These are phyloP conservation scores for Temnothorax longispinosus DNA, from an alignment of 1,140 invertebrate genomes.

Conservation along the genomic window DNA sequence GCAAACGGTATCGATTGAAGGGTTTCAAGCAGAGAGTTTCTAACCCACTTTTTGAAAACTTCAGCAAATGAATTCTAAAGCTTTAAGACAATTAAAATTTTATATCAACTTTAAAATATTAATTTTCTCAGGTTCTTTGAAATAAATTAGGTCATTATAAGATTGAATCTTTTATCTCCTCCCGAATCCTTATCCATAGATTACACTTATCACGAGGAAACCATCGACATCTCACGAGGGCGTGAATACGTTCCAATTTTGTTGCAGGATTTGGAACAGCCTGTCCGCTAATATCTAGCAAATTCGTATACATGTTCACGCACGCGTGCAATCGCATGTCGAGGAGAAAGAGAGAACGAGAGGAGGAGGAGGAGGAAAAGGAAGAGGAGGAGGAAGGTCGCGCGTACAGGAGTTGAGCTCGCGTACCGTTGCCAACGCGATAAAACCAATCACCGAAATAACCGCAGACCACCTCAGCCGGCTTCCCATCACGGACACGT, in stretches of 20 bases:
- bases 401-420: constrained; percentile 72
- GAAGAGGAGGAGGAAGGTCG: constrained; percentile 24
- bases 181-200: neutral
- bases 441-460: constrained; percentile 86
- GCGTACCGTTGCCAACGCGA: constrained; percentile 83
- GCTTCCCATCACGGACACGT: constrained; percentile 79
- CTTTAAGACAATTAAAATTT: neutral
- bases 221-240: neutral
- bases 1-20: constrained; percentile 1
- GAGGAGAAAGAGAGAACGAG: constrained; percentile 51
- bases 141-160: neutral
- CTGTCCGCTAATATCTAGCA: constrained; percentile 65
- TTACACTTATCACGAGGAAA: neutral
- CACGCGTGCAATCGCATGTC: constrained; percentile 60
- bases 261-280: constrained; percentile 7
- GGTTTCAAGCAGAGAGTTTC: neutral
- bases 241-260: constrained; percentile 61
- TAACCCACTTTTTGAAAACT: constrained; percentile 1
- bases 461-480: constrained; percentile 81
- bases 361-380: neutral
- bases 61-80: neutral
- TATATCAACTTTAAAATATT: neutral
- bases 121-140: neutral
- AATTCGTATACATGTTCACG: constrained; percentile 72
- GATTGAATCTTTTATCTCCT: neutral